Percentiles rank a stretch among this genome's conserved stretches.
Evolutionary conservation across 2,113 vertebrate genomes (phyloP).

Genomic region (Vireo altiloquus): DNA sequence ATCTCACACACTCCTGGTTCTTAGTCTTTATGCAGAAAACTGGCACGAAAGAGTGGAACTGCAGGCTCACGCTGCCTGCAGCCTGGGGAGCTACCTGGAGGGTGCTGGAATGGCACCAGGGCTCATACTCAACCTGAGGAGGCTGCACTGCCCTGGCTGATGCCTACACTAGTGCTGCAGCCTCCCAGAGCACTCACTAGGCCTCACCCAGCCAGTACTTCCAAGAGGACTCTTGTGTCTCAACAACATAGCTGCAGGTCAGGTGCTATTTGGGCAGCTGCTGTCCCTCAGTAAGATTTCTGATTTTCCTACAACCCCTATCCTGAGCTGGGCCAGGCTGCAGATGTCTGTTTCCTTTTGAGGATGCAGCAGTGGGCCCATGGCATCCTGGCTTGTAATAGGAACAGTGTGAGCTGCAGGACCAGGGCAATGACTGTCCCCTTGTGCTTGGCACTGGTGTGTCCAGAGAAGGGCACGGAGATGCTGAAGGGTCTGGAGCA

Average conservation of each 20-base stretch:
- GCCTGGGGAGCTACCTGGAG: neutral
- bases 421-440: neutral
- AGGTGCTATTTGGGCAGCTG: neutral
- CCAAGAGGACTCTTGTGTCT: neutral
- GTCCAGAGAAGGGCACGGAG: neutral
- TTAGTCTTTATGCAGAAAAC: neutral
- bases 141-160: neutral
- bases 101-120: too few species aligned
- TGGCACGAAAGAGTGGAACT: fast-evolving
- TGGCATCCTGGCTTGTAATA: neutral
- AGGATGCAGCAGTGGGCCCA: neutral
- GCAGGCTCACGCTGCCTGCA: neutral
- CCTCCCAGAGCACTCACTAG: neutral
- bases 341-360: neutral
- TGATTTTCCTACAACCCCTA: neutral
- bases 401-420: neutral
- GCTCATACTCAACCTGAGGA: neutral
- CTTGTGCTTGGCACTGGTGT: neutral
- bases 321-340: neutral
- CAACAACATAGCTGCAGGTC: neutral
- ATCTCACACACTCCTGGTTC: neutral
- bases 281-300: neutral
- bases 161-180: neutral
- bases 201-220: neutral
- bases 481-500: neutral